These are phyloP conservation scores for Proteles cristata DNA, from an alignment of 2,113 vertebrate species.

Conservation along the genomic window DNA sequence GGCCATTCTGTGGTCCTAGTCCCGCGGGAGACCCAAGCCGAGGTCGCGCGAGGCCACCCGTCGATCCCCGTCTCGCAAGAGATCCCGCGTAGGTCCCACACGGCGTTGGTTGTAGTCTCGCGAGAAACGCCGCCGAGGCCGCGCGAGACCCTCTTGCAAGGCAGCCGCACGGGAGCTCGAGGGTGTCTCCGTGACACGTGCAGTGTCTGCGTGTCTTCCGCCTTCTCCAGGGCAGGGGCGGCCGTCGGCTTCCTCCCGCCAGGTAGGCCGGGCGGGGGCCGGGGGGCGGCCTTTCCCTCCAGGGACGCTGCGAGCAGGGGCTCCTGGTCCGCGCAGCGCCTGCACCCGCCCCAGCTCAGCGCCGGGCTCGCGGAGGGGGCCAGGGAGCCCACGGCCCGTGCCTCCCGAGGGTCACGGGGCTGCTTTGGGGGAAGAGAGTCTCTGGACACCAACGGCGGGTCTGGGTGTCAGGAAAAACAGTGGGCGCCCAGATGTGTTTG, in stretches of 20 bases:
- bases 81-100: rapidly evolving
- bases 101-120: neutral
- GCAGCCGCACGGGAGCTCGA: rapidly evolving
- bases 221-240: neutral
- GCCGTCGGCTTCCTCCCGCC: neutral
- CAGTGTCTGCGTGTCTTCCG: rapidly evolving
- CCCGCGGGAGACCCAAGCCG: neutral
- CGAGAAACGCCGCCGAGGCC: neutral
- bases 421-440: neutral
- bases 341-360: neutral
- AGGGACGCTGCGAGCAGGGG: neutral
- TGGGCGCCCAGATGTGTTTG: no score
- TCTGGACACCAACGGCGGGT: rapidly evolving
- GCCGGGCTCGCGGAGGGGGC: no score
- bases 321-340: no score
- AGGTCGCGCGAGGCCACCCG: no score
- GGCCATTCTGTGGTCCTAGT: rapidly evolving
- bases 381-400: neutral
- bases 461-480: neutral
- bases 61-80: no score
- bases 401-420: neutral
- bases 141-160: rapidly evolving
- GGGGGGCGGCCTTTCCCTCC: neutral
- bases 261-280: neutral
- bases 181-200: rapidly evolving